A percentile compares a stretch with the other conserved stretches of the same genome.
Conservation (phyloP, 2,113 vertebrate species). For the Grammomys surdaster region DNA sequence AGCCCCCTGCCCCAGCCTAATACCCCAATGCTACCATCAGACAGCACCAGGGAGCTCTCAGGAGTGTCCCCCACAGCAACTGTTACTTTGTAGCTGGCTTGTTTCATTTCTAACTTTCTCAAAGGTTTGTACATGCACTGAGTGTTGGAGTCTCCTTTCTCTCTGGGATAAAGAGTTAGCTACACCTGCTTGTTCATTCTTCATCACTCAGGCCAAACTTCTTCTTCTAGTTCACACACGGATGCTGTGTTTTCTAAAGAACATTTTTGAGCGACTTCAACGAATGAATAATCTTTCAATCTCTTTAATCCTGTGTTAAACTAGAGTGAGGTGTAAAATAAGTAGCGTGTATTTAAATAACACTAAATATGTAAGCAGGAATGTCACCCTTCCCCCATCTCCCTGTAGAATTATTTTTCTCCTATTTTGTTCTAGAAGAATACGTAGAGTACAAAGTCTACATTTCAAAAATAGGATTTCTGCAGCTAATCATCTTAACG, state of each 20-base stretch:
- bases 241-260: neutral
- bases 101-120: neutral
- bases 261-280: neutral
- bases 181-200: neutral
- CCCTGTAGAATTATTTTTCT: neutral
- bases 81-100: neutral
- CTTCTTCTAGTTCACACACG: neutral
- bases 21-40: neutral
- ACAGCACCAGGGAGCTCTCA: neutral
- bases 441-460: conserved; percentile 40
- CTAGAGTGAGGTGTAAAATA: neutral
- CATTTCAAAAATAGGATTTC: conserved; percentile 75
- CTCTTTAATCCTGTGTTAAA: neutral
- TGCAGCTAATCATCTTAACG: conserved; percentile 67
- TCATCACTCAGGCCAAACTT: neutral
- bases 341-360: neutral
- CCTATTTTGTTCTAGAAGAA: conserved; percentile 49
- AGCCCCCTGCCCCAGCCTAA: neutral
- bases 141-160: neutral
- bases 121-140: neutral
- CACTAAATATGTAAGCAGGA: neutral
- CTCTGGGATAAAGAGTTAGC: neutral
- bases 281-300: neutral
- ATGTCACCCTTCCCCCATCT: rapidly evolving
- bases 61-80: rapidly evolving